Evolutionary conservation across 2,888 invertebrate genomes (phyloP).

Genomic region (Fissipunctia ypsillon): DNA sequence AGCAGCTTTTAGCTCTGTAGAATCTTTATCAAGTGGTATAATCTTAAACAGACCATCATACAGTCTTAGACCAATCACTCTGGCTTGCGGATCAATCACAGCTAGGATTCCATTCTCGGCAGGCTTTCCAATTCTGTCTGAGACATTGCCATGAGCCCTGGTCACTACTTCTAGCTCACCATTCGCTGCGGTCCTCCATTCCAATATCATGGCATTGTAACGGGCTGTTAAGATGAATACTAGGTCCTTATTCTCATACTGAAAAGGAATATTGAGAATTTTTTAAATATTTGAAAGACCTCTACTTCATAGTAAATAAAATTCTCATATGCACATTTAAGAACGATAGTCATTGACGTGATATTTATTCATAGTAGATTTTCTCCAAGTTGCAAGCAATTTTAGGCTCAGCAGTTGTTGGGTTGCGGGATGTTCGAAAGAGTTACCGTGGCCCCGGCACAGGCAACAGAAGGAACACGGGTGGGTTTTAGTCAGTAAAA

Average conservation of each 20-base stretch:
- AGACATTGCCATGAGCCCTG: constrained; percentile 98
- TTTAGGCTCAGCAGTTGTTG: not conserved
- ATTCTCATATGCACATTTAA: not conserved
- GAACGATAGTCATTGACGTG: accelerated
- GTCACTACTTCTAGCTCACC: constrained; percentile 98
- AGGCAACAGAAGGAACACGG: too few species aligned
- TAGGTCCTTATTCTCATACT: constrained; percentile 97
- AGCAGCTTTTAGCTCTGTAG: constrained; percentile 97
- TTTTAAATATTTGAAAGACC: not conserved
- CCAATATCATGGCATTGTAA: constrained; percentile 99
- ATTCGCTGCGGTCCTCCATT: constrained; percentile 93
- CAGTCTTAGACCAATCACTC: constrained; percentile 98
- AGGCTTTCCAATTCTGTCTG: constrained; percentile 98
- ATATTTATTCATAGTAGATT: not conserved
- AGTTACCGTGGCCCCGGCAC: too few species aligned
- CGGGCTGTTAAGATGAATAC: constrained; percentile 98
- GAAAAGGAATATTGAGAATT: constrained; percentile 70
- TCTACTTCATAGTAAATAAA: not conserved
- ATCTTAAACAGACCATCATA: constrained; percentile 99
- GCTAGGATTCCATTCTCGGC: constrained; percentile 99
- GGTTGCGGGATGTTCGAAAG: too few species aligned
- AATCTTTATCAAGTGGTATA: constrained; percentile 98
- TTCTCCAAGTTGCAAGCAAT: not conserved
- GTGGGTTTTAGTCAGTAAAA: too few species aligned
- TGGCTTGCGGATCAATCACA: constrained; percentile 98